Conservation (phyloP, 2,797 vertebrate species). For the Dicrostonyx torquatus region DNA sequence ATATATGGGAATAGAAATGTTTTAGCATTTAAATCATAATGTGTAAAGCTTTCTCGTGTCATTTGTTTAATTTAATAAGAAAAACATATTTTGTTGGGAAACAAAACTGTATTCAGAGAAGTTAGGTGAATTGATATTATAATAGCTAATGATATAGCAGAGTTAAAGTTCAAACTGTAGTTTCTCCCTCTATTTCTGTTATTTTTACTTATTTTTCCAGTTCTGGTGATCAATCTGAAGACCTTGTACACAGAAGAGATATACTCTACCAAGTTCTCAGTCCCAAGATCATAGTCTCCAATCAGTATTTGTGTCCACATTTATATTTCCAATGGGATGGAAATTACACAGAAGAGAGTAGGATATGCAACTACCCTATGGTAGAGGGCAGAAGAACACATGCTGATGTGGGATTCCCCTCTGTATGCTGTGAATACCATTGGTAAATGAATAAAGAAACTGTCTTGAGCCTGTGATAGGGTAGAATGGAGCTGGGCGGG, state of each 20-base stretch:
- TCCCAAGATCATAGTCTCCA: not conserved
- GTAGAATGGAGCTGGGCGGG: no score
- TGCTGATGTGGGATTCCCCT: not conserved
- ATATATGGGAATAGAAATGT: not conserved
- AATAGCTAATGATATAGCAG: not conserved
- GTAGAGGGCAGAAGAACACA: not conserved
- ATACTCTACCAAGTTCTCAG: not conserved
- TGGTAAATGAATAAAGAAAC: no score
- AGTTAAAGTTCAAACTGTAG: not conserved
- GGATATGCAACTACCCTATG: not conserved
- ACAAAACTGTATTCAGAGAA: not conserved
- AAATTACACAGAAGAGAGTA: not conserved
- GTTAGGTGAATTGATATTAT: not conserved
- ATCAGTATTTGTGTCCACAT: not conserved
- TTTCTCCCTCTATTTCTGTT: not conserved
- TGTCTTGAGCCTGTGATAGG: no score
- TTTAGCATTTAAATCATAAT: not conserved
- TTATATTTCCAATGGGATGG: slow-evolving; percentile 10
- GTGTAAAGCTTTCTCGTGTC: not conserved
- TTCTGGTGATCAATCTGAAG: not conserved
- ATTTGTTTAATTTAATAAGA: slow-evolving; percentile 32
- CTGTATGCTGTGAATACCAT: no score
- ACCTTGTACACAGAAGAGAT: not conserved
- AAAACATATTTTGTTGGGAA: not conserved
- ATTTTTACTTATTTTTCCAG: not conserved